Conservation (phyloP, 1,140 invertebrate species). For the Penaeus indicus region DNA sequence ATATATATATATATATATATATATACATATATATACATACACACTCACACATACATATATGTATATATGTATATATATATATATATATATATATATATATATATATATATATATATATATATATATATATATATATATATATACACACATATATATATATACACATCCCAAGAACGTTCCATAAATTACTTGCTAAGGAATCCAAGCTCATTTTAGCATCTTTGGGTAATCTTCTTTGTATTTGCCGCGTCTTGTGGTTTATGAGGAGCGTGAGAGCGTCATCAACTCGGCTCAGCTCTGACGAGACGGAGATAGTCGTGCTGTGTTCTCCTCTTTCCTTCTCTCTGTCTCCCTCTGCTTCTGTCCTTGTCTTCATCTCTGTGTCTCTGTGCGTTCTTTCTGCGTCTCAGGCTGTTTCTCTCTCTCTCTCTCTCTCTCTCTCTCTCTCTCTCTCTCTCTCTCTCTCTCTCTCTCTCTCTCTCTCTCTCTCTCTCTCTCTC, state of each 20-base stretch:
- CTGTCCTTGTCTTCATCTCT: neutral
- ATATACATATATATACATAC: neutral
- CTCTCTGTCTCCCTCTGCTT: slow-evolving; percentile 5
- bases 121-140: neutral
- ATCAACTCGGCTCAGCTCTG: too few relatives aligned
- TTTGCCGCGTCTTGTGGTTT: too few relatives aligned
- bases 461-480: slow-evolving; percentile 14
- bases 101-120: neutral
- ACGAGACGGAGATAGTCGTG: neutral
- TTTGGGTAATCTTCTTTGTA: too few relatives aligned
- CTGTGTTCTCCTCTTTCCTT: neutral
- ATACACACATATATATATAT: slow-evolving; percentile 2
- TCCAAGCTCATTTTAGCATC: too few relatives aligned
- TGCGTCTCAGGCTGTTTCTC: neutral
- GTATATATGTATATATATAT: neutral
- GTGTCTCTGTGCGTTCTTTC: too few relatives aligned
- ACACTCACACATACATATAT: slow-evolving; percentile 1
- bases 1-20: too few relatives aligned
- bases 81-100: neutral
- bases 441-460: slow-evolving; percentile 24
- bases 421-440: slow-evolving; percentile 28
- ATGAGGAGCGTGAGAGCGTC: too few relatives aligned
- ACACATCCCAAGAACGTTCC: too few relatives aligned
- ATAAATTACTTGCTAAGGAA: too few relatives aligned
- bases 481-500: neutral